phyloP scores from a whole-genome alignment of 2,113 vertebrate genomes.

The Syngnathoides biaculeatus region DNA sequence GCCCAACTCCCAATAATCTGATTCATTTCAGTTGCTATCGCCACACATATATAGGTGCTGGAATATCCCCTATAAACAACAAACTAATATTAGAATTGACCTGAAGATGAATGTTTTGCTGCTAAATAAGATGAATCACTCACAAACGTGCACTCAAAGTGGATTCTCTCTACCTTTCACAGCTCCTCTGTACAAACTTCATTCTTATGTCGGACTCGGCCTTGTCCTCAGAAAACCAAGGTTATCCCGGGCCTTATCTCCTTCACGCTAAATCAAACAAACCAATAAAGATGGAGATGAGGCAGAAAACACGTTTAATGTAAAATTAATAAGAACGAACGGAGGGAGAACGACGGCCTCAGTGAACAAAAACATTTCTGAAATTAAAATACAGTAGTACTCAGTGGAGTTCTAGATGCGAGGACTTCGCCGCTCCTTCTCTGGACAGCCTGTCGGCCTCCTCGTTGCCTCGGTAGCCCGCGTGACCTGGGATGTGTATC shows the following conservation, averaged over 20 bases:
- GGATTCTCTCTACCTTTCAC: neutral
- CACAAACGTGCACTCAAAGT: neutral
- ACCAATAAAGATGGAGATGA: neutral
- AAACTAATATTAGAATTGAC: no score
- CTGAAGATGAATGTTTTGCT: no score
- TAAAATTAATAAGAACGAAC: neutral
- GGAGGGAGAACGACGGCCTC: neutral
- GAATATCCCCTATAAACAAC: no score
- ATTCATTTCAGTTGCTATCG: no score
- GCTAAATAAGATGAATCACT: neutral
- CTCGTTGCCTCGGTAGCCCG: constrained; percentile 89
- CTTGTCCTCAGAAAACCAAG: neutral
- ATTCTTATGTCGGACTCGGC: neutral
- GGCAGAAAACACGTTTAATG: neutral
- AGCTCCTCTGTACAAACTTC: no score
- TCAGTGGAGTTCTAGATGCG: neutral
- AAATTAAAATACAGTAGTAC: neutral
- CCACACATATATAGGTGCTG: no score
- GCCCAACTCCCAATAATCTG: no score
- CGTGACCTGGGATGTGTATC: constrained; percentile 90
- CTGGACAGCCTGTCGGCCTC: constrained; percentile 88
- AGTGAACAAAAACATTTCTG: neutral
- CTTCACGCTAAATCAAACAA: neutral
- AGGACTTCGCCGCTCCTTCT: constrained; percentile 77
- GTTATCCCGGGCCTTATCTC: no score